These are phyloP conservation scores for Urophycis tenuis DNA, from an alignment of 2,797 vertebrate genomes.

Conservation along the genomic window DNA sequence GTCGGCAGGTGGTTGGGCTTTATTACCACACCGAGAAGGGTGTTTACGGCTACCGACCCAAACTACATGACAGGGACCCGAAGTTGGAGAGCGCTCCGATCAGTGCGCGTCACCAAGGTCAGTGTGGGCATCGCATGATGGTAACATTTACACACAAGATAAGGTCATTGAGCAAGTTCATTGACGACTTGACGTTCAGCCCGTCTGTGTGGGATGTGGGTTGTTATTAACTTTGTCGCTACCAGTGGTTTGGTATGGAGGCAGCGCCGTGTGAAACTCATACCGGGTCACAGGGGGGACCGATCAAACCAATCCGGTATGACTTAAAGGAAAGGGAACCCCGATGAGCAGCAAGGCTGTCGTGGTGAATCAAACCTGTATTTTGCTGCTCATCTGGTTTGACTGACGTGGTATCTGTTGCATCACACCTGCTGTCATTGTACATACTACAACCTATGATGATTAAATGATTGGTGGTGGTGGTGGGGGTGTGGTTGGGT, in stretches of 20 bases:
- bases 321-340: not conserved
- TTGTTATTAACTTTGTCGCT: not conserved
- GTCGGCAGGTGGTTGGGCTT: conserved; percentile 37
- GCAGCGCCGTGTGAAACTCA: too few species aligned
- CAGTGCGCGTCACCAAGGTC: conserved; percentile 65
- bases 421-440: not conserved
- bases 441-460: too few species aligned
- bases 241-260: not conserved
- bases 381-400: too few species aligned
- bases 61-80: conserved; percentile 34
- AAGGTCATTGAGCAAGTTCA: not conserved
- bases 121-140: conserved; percentile 21
- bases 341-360: too few species aligned
- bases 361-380: not conserved
- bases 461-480: too few species aligned
- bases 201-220: not conserved
- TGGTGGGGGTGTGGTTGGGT: too few species aligned
- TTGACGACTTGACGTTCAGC: not conserved
- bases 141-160: not conserved
- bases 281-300: too few species aligned
- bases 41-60: conserved; percentile 84
- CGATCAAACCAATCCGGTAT: not conserved
- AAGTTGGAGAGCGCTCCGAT: conserved; percentile 28
- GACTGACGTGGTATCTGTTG: not conserved
- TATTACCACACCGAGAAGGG: conserved; percentile 82